Conservation (phyloP, 2,113 vertebrate genomes). For the Saguinus midas region DNA sequence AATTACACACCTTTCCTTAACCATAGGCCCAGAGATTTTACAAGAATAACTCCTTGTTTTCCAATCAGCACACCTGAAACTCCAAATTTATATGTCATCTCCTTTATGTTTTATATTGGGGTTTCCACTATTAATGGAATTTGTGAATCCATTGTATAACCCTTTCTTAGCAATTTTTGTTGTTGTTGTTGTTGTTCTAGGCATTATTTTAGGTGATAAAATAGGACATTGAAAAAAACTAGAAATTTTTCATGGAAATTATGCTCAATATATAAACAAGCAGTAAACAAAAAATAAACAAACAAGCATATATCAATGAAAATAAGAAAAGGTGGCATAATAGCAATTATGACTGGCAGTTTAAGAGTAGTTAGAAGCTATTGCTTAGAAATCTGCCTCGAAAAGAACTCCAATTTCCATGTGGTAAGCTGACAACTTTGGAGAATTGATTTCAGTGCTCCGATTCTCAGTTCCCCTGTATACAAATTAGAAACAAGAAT, state of each 20-base stretch:
- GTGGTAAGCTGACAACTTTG: not conserved
- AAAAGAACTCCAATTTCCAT: not conserved
- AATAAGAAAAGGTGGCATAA: not conserved
- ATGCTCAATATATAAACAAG: not conserved
- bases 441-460: not conserved
- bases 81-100: not conserved
- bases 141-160: not conserved
- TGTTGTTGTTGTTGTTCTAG: not conserved
- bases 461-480: not conserved
- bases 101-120: not conserved
- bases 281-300: not conserved
- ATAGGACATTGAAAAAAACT: not conserved
- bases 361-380: not conserved
- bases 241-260: not conserved
- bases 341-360: not conserved
- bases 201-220: not conserved
- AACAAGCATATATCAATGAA: not conserved
- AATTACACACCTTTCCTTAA: not conserved
- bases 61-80: not conserved
- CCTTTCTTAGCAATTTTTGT: not conserved
- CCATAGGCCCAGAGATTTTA: not conserved
- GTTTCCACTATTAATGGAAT: not conserved
- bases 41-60: not conserved
- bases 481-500: not conserved
- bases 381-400: not conserved